These are phyloP conservation scores for Linepithema humile DNA, from an alignment of 1,140 invertebrate genomes.

Conservation along the genomic window DNA sequence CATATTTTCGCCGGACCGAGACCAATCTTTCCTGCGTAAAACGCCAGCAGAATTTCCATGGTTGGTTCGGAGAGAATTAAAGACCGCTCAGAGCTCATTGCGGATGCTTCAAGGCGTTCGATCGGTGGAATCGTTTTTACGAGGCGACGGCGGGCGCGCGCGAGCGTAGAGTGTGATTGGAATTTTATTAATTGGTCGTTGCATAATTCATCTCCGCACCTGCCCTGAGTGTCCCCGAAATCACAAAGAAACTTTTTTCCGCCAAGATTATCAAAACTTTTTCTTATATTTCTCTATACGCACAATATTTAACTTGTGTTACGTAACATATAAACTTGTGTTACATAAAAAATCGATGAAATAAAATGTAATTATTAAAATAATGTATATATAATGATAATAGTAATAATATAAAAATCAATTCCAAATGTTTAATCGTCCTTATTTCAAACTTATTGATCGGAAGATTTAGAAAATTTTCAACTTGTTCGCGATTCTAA, in stretches of 20 bases:
- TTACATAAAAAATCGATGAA: neutral
- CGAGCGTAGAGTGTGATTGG: constrained; percentile 79
- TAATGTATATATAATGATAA: neutral
- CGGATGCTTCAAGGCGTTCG: constrained; percentile 43
- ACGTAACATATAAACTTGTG: neutral
- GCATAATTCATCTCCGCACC: constrained; percentile 78
- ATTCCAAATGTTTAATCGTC: neutral
- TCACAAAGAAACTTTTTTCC: constrained; percentile 23
- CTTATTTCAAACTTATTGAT: neutral
- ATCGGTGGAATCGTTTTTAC: constrained; percentile 69
- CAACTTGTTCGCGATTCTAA: neutral
- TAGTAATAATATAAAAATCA: neutral
- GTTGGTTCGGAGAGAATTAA: constrained; percentile 38
- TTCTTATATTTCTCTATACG: neutral
- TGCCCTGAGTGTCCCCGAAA: constrained; percentile 48
- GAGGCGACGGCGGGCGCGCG: constrained; percentile 71
- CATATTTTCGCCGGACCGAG: neutral
- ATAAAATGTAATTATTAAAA: neutral
- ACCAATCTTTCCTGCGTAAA: neutral
- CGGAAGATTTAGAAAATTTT: neutral
- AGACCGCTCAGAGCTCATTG: constrained; percentile 24
- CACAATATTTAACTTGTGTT: too few relatives aligned
- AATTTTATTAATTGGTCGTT: constrained; percentile 82
- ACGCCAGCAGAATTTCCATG: neutral
- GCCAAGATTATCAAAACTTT: neutral